Evolutionary conservation across 2,797 vertebrate genomes (phyloP), one percentile per base, ranked within the genome.

Genomic region (Semotilus atromaculatus): DNA sequence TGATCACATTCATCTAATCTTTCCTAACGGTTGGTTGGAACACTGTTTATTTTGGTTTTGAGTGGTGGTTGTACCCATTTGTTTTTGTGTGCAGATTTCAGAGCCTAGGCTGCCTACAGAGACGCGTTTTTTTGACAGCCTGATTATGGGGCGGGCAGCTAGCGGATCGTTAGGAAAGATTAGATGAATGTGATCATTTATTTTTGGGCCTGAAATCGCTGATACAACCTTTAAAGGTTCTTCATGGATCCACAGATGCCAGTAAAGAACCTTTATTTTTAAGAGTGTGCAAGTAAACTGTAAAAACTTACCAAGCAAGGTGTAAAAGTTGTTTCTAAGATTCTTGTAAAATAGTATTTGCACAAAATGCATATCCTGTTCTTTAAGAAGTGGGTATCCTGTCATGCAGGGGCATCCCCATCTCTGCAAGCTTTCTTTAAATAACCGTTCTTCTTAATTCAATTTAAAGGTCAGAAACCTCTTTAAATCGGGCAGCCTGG

Each of bases 401-500:
- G 55, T 83, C 43, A 66, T 64, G 8, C 7, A 67, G 18, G 64
- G 48, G 19, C 64, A 58, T 70, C 38, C 51, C 66, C 51, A 79
- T 5, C 51, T 53, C 31, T 43, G 31, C 58, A 55, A 8, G n/a
- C 26, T 14, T 84, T 68, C 38, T 87, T 31, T 60, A 81, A 79
- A 67, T 70, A 80, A 48, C 58, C 55, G 1, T 78, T 71, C 14
- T 14, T 40, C 43, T 29, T n/a, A 21, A 40, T 82, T 83, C 1
- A 38, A 36, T 72, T 84, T 84, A 84, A 84, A 84, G 83, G 67
- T 80, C 76, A 71, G 48, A 68, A 70, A 45, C 13, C 48, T 76
- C n/a, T 18, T 40, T 36, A 64, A 64, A 40, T 64, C 34, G 21
- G 7, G 18, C 26, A 66, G 80, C 23, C 1, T 34, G 21, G 45